phyloP scores from a whole-genome alignment of 2,797 vertebrate species.

The Anabas testudineus region DNA sequence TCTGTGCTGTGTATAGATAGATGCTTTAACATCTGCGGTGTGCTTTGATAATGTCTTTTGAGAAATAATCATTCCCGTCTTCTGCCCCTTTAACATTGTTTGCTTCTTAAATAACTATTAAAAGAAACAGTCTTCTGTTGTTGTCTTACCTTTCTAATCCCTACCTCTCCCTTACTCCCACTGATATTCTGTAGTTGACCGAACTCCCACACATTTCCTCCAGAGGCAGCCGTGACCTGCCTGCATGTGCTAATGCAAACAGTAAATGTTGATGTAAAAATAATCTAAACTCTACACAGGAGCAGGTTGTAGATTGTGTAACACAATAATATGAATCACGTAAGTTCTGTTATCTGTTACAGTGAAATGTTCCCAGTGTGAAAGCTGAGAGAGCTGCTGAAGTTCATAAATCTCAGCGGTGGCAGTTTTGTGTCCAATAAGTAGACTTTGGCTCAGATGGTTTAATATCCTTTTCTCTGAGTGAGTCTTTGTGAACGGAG shows the following conservation, averaged over 20 bases:
- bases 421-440: not conserved
- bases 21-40: not conserved
- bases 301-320: not conserved
- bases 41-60: not conserved
- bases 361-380: constrained; percentile 7
- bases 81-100: constrained; percentile 1
- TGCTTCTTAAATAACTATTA: constrained; percentile 14
- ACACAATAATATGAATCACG: not conserved
- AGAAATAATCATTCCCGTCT: not conserved
- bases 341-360: not conserved
- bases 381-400: not conserved
- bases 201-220: constrained; percentile 26
- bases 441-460: constrained; percentile 17
- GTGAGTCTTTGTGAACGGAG: constrained; percentile 23
- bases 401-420: constrained; percentile 10
- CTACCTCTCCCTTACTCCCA: not conserved
- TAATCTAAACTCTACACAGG: not conserved
- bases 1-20: not conserved
- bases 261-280: not conserved
- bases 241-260: not conserved
- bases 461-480: constrained; percentile 22
- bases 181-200: constrained; percentile 12
- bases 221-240: constrained; percentile 1
- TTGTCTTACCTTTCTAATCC: constrained; percentile 1
- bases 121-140: constrained; percentile 11